Conservation (phyloP, 1,140 invertebrate species). For the Macrobrachium rosenbergii region DNA sequence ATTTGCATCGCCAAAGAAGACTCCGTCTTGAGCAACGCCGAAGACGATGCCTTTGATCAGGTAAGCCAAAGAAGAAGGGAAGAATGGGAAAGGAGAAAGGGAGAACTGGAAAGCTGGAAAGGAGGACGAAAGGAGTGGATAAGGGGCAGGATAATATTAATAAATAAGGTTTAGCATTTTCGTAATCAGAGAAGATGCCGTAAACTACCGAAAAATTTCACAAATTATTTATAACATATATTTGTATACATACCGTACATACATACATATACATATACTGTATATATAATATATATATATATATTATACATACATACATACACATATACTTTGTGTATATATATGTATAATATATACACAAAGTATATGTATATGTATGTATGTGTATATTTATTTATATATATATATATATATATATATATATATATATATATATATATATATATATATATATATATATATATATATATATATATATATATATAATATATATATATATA, state of each 20-base stretch:
- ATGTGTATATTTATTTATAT: neutral
- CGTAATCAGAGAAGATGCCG: neutral
- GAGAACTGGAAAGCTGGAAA: neutral
- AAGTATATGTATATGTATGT: neutral
- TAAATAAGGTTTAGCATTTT: neutral
- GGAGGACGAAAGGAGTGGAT: neutral
- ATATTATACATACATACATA: no score
- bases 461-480: slow-evolving; percentile 14
- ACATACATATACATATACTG: neutral
- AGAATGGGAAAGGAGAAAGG: neutral
- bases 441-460: slow-evolving; percentile 16
- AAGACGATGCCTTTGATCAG: slow-evolving; percentile 76
- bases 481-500: slow-evolving; percentile 16
- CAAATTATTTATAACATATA: neutral
- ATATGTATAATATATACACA: neutral
- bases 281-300: neutral
- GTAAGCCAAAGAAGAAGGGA: slow-evolving; percentile 67
- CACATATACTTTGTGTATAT: no score
- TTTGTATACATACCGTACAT: neutral
- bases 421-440: slow-evolving; percentile 15
- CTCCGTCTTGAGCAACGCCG: slow-evolving; percentile 77
- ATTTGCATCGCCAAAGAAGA: slow-evolving; percentile 83
- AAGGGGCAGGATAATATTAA: neutral
- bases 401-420: slow-evolving; percentile 17
- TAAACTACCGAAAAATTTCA: neutral